Evolutionary conservation across 2,888 invertebrate genomes (phyloP), one percentile per base, ranked within the genome.

Genomic region (Corbicula japonica): DNA sequence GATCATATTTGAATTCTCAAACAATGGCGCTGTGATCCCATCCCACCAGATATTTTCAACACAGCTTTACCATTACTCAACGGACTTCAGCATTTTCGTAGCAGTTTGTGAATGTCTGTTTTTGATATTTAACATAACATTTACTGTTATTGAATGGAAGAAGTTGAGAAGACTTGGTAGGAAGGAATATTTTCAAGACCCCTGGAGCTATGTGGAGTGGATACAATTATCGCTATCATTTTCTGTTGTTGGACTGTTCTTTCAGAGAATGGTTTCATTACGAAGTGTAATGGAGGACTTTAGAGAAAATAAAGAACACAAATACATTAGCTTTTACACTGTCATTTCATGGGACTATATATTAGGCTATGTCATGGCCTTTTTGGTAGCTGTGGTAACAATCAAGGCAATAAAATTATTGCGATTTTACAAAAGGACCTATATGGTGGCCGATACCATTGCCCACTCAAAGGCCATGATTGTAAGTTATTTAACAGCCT

Each of bases 321-420:
- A 41, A 1, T 88, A 84, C 77, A 76, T 86, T 34, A 89, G 86
- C 68, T 90, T 90, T 61, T 86, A 88, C 61, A 71, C 84, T 0
- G 86, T 86, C 18, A 61, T 85, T 8, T 81, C 74, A 0, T 87
- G 85, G 84, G 87, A 88, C 34, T 83, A 75, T 63, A 60, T 83
- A 23, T 74, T 88, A 15, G 71, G 78, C 0, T 88, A 88, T 62
- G 62, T 87, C 0, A 75, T 87, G 78, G 87, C 81, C n/a, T 80
- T 81, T 34, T 52, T 88, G 15, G 81, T 87, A 15, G 66, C 81
- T 1, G 10, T 90, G 1, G 74, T 87, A 3, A 87, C 86, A 15
- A 35, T 89, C n/a, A 89, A 88, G 72, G 70, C 85, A 28, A 77
- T 87, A 44, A 88, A 88, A 58, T 65, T 88, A 30, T 69, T 88